Percentiles rank a stretch among this genome's conserved stretches.
phyloP scores from a whole-genome alignment of 2,888 invertebrate species.

The Noctua janthe region DNA sequence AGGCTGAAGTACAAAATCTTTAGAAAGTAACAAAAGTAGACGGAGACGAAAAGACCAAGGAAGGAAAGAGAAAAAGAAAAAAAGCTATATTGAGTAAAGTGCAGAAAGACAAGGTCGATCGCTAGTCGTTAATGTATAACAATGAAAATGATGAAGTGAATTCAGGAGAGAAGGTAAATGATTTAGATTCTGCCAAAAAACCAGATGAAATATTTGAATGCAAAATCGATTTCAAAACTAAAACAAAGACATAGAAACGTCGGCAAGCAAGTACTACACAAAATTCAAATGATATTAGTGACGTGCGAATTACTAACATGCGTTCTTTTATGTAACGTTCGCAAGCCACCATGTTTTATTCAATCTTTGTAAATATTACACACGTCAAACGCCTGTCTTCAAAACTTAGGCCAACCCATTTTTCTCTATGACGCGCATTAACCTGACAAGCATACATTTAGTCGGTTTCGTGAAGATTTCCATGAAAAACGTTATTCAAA shows the following conservation, averaged over 20 bases:
- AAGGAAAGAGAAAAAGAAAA: neutral
- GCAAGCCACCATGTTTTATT: slow-evolving; percentile 52
- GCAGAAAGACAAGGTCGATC: neutral
- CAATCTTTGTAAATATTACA: slow-evolving; percentile 19
- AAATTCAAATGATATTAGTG: slow-evolving; percentile 51
- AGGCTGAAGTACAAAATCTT: neutral
- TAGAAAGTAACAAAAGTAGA: neutral
- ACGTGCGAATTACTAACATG: slow-evolving; percentile 46
- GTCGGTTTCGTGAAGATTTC: slow-evolving; percentile 29
- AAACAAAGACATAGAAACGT: slow-evolving; percentile 1
- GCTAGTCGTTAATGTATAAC: neutral
- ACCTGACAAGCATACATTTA: slow-evolving; percentile 7
- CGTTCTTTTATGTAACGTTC: slow-evolving; percentile 53
- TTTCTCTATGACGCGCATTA: slow-evolving; percentile 33
- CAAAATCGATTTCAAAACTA: neutral
- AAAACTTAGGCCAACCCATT: slow-evolving; percentile 30
- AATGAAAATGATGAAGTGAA: neutral
- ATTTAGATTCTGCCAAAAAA: neutral
- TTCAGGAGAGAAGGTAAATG: neutral
- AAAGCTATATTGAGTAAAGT: neutral
- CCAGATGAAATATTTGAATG: neutral
- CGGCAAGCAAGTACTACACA: slow-evolving; percentile 17
- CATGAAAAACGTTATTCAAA: slow-evolving; percentile 33
- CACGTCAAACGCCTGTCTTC: slow-evolving; percentile 47
- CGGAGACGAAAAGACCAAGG: neutral